A percentile compares a stretch with the other conserved stretches of the same genome.
Evolutionary conservation across 1,140 invertebrate genomes (phyloP).

Genomic region (Habropoda laboriosa): DNA sequence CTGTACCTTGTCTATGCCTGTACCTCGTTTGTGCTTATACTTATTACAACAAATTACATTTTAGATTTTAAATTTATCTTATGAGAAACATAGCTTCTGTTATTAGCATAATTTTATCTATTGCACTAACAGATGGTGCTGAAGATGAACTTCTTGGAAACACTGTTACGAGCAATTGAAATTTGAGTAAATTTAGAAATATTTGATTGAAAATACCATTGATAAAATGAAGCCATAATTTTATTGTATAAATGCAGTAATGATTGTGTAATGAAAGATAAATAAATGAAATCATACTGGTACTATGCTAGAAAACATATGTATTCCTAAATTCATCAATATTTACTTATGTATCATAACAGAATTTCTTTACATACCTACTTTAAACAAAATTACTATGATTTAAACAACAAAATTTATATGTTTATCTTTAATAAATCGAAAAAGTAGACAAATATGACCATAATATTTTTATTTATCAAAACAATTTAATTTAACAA

Average conservation of each 20-base stretch:
- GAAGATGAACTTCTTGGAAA: too few species aligned
- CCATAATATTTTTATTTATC: neutral
- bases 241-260: neutral
- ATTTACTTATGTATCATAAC: neutral
- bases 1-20: too few species aligned
- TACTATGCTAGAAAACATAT: too few species aligned
- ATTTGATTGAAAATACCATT: neutral
- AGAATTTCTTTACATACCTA: neutral
- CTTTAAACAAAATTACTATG: neutral
- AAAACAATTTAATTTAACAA: neutral
- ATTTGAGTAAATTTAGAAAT: neutral
- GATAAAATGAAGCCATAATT: neutral
- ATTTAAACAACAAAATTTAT: neutral
- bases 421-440: neutral
- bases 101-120: too few species aligned
- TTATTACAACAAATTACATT: too few species aligned
- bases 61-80: too few species aligned
- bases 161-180: too few species aligned
- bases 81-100: too few species aligned
- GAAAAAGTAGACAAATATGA: neutral
- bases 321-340: neutral
- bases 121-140: too few species aligned
- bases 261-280: neutral
- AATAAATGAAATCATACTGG: neutral
- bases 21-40: too few species aligned